Evolutionary conservation across 2,797 vertebrate genomes (phyloP).

Genomic region (Sebastolobus altivelis): DNA sequence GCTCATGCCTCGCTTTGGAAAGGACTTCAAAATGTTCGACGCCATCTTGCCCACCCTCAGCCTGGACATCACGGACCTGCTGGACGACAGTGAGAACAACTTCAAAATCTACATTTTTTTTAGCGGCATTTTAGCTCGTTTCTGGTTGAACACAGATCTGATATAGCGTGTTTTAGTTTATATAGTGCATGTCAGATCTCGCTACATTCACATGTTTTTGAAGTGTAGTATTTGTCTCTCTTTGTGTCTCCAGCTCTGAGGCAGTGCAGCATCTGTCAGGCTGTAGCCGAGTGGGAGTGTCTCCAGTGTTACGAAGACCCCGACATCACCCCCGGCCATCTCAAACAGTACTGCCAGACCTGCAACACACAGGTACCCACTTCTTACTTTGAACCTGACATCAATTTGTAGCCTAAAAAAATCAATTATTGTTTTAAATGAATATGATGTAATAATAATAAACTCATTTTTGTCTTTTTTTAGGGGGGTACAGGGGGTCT

Average conservation of each 20-base stretch:
- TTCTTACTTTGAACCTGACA: too few relatives aligned
- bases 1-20: conserved; percentile 90
- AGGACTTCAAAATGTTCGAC: conserved; percentile 91
- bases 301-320: conserved; percentile 86
- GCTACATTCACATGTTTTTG: not conserved
- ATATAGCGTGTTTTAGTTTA: not conserved
- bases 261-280: conserved; percentile 90
- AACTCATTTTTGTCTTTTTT: too few relatives aligned
- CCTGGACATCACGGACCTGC: conserved; percentile 90
- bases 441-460: not conserved
- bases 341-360: conserved; percentile 88
- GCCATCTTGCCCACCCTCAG: conserved; percentile 86
- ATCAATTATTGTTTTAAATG: not conserved
- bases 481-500: too few relatives aligned
- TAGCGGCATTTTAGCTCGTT: not conserved
- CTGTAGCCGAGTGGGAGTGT: conserved; percentile 87
- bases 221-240: not conserved
- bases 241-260: conserved; percentile 78
- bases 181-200: not conserved
- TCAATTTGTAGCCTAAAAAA: not conserved
- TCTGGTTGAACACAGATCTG: not conserved
- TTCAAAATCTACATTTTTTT: too few relatives aligned
- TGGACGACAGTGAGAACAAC: conserved; percentile 85
- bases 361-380: conserved; percentile 84
- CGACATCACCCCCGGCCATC: conserved; percentile 84